phyloP scores from a whole-genome alignment of 2,113 vertebrate genomes.

The Zootoca vivipara region DNA sequence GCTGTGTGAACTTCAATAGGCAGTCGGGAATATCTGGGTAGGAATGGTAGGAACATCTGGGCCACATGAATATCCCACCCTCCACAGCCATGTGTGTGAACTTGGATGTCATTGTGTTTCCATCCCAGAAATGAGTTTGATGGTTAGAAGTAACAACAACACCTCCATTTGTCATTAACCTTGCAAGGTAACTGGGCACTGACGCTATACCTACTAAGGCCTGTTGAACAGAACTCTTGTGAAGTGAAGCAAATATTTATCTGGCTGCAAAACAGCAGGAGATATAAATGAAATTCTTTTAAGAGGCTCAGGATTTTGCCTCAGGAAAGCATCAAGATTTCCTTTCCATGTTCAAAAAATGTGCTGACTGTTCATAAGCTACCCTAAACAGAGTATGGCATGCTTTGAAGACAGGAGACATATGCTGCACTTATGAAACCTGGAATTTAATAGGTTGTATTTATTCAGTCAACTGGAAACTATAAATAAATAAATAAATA shows the following conservation, averaged over 20 bases:
- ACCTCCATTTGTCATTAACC: background rate
- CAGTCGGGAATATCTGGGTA: background rate
- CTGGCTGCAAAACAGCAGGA: background rate
- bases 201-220: background rate
- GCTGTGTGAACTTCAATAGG: background rate
- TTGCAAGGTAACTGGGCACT: background rate
- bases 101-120: background rate
- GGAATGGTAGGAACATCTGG: background rate
- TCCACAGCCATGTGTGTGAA: background rate
- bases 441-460: constrained; percentile 53
- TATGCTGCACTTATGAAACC: background rate
- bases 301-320: background rate
- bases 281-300: background rate
- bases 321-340: background rate
- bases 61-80: background rate
- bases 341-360: constrained; percentile 22
- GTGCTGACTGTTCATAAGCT: background rate
- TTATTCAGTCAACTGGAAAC: constrained; percentile 31
- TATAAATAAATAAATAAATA: too few species aligned
- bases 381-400: constrained; percentile 27
- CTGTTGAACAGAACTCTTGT: background rate
- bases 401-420: constrained; percentile 22
- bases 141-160: background rate
- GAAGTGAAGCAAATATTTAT: background rate
- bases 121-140: background rate